Evolutionary conservation across 2,888 invertebrate genomes (phyloP).

Genomic region (Heliconius sara): DNA sequence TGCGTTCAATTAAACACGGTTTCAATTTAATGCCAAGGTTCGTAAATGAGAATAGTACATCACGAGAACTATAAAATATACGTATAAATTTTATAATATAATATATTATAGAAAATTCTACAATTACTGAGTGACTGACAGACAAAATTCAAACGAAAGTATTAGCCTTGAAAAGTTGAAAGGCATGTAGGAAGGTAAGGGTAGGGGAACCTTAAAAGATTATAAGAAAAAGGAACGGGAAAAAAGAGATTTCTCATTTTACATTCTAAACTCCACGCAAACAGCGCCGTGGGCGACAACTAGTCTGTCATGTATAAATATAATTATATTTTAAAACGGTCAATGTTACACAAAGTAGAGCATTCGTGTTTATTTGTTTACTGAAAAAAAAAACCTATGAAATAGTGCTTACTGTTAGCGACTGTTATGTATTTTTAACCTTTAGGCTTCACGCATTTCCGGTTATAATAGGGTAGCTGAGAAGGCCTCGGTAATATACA

Average conservation of each 20-base stretch:
- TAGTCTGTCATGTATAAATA: background rate
- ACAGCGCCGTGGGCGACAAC: background rate
- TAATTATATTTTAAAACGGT: slow-evolving; percentile 19
- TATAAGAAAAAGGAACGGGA: background rate
- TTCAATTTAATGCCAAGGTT: slow-evolving; percentile 24
- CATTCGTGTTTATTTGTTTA: slow-evolving; percentile 12
- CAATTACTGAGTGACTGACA: too few relatives aligned
- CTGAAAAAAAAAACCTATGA: slow-evolving; percentile 6
- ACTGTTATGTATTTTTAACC: background rate
- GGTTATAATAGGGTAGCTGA: too few relatives aligned
- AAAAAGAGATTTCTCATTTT: background rate
- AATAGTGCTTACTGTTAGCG: background rate
- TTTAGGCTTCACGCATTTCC: too few relatives aligned
- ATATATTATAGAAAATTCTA: too few relatives aligned
- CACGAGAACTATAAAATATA: background rate
- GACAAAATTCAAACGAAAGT: too few relatives aligned
- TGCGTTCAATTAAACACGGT: slow-evolving; percentile 7
- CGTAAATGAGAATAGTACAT: slow-evolving; percentile 12
- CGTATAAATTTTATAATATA: background rate
- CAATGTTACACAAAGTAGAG: slow-evolving; percentile 10
- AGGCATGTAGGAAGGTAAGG: too few relatives aligned
- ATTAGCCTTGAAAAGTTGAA: too few relatives aligned
- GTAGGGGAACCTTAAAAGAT: too few relatives aligned
- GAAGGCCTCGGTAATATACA: too few relatives aligned
- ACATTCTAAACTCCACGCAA: background rate